Evolutionary conservation across 1,140 invertebrate species (phyloP).

Genomic region (Drosophila aff.): DNA sequence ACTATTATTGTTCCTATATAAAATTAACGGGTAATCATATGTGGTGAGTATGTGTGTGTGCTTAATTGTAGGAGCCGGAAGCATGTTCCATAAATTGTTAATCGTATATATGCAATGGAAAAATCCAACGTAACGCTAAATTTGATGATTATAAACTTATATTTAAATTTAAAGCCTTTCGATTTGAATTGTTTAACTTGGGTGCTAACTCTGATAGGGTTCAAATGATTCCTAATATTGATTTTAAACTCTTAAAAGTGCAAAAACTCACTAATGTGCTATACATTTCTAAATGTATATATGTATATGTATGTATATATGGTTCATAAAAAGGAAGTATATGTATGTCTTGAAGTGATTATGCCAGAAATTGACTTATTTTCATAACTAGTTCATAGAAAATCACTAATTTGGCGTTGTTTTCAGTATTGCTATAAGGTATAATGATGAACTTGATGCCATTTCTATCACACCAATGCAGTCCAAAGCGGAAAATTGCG

Average conservation of each 20-base stretch:
- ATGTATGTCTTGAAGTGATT: constrained; percentile 64
- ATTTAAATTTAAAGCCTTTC: constrained; percentile 77
- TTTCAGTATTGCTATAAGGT: constrained; percentile 72
- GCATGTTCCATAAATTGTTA: constrained; percentile 51
- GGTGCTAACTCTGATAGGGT: constrained; percentile 53
- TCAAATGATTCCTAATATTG: constrained; percentile 32
- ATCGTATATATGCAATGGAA: constrained; percentile 48
- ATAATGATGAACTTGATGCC: constrained; percentile 63
- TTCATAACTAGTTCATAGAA: constrained; percentile 63
- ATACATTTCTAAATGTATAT: constrained; percentile 51
- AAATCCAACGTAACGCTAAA: constrained; percentile 57
- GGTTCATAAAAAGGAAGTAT: constrained; percentile 71
- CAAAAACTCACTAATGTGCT: constrained; percentile 53
- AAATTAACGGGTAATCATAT: constrained; percentile 34
- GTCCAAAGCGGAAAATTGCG: constrained; percentile 66
- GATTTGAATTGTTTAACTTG: constrained; percentile 53
- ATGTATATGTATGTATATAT: constrained; percentile 31
- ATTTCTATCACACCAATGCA: constrained; percentile 71
- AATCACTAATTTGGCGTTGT: constrained; percentile 80
- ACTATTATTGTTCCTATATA: constrained; percentile 56
- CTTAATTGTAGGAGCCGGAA: constrained; percentile 44
- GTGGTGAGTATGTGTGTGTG: constrained; percentile 44
- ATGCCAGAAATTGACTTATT: constrained; percentile 78
- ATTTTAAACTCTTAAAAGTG: constrained; percentile 58
- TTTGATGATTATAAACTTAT: constrained; percentile 52